phyloP scores from a whole-genome alignment of 1,140 invertebrate species.

The Leptestheria dahalacensis region DNA sequence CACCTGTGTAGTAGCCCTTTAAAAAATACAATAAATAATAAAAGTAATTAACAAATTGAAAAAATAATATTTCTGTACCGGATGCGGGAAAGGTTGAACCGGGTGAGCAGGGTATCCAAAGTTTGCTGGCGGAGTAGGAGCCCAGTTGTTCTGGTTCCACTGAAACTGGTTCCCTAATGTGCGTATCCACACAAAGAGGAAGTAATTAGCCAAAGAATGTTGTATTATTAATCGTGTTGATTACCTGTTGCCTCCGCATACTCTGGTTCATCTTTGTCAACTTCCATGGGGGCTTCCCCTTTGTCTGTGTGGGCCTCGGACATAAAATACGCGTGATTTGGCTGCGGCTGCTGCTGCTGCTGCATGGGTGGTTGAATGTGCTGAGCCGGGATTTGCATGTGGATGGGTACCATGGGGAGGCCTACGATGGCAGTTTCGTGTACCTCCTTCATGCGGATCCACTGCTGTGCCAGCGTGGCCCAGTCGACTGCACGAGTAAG shows the following conservation, averaged over 20 bases:
- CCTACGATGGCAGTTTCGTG: conserved; percentile 1
- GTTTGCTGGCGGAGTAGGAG: background rate
- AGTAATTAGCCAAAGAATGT: no score
- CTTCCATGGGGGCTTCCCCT: conserved; percentile 12
- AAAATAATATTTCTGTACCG: background rate
- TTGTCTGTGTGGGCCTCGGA: background rate
- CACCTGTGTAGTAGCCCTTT: background rate
- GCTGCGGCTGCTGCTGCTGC: background rate
- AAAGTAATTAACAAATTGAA: background rate
- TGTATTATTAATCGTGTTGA: background rate
- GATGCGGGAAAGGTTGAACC: background rate
- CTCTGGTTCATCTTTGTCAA: conserved; percentile 13
- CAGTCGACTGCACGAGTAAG: conserved; percentile 56
- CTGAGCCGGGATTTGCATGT: background rate
- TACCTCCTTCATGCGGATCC: conserved; percentile 87
- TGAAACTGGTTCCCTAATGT: background rate
- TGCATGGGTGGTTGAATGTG: background rate
- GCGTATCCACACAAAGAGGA: background rate
- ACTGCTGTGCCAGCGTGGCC: conserved; percentile 88
- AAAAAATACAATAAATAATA: background rate
- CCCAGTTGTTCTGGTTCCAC: background rate
- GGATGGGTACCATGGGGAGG: background rate
- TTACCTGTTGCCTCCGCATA: background rate
- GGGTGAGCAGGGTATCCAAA: background rate
- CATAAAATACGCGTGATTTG: background rate